Evolutionary conservation across 2,888 invertebrate species (phyloP), one percentile per base, ranked within the genome.

Genomic region (Crossocerus cetratus): DNA sequence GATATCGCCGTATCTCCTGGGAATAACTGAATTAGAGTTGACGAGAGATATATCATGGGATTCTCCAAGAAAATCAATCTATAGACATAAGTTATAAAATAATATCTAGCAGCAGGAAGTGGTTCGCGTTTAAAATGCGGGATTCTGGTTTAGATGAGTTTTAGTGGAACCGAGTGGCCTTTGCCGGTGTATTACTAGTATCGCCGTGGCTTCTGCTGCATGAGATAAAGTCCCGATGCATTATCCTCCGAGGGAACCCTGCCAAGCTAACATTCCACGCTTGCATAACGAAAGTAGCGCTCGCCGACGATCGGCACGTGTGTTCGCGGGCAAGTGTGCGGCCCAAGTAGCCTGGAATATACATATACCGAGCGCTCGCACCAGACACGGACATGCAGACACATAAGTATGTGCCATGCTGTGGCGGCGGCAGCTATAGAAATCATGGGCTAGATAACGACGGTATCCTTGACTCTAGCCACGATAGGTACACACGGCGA

Each of bases 401-500:
- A 75, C 67, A 70, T 74, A 74, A 44, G 54, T 65, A 57, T 45
- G 21, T 14, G 49, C 18, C 61, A 54, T 45, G 64, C 49, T 64
- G 62, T 58, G 57, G 32, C 62, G 59, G 61, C 32, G 71, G 73
- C 68, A 76, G 76, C 65, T 80, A 76, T 77, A 76, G 74, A 76
- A 78, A 71, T 76, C 80, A 71, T 77, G 66, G 76, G 76, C 81
- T 65, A 83, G 87, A 87, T 87, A 87, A 87, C 86, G 83, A 75
- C 74, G 76, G 81, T 87, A 87, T 88, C 88, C 88, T 88, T 88
- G 88, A 87, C 86, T 87, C 86, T 80, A 85, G 64, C 77, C 77
- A 78, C 74, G 32, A 32, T 32, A 74, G 74, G 76, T 73, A 73
- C 74, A 74, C 8, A 32, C 32, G 32, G 65, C 54, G 73, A 65